Conservation (phyloP, 2,797 vertebrate genomes). For the Lepus townsendii region DNA sequence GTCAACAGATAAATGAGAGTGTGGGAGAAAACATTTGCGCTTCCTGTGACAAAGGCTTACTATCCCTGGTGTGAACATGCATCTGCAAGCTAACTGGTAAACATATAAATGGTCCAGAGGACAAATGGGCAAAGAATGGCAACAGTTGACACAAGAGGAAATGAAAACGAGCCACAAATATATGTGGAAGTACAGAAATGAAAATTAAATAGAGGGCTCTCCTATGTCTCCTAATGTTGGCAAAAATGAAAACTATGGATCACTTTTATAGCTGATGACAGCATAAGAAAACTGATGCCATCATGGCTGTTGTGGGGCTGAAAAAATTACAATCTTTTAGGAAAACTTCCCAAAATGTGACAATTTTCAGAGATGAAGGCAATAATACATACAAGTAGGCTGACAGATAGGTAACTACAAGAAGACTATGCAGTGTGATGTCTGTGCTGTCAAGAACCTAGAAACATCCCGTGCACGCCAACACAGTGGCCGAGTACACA, state of each 20-base stretch:
- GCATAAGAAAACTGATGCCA: constrained; percentile 26
- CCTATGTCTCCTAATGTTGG: not conserved
- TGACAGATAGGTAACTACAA: not conserved
- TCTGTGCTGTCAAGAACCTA: not conserved
- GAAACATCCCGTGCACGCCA: not conserved
- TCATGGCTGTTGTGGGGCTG: not conserved
- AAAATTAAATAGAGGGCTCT: constrained; percentile 32
- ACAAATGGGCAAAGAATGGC: constrained; percentile 5
- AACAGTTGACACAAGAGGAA: constrained; percentile 55
- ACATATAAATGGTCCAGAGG: not conserved
- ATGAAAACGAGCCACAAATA: constrained; percentile 24
- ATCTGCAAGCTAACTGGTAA: not conserved
- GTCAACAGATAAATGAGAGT: constrained; percentile 54
- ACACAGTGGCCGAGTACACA: not conserved
- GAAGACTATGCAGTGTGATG: not conserved
- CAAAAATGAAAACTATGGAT: constrained; percentile 17
- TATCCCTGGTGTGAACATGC: not conserved
- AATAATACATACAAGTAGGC: not conserved
- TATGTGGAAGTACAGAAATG: not conserved
- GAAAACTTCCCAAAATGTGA: constrained; percentile 49
- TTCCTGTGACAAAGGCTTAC: constrained; percentile 30
- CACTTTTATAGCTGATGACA: not conserved
- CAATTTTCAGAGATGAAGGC: constrained; percentile 19
- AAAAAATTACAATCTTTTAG: constrained; percentile 32
- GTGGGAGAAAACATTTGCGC: constrained; percentile 41